phyloP scores from a whole-genome alignment of 53 echinoderm and acorn worm genomes.

The Holothuria scabra region DNA sequence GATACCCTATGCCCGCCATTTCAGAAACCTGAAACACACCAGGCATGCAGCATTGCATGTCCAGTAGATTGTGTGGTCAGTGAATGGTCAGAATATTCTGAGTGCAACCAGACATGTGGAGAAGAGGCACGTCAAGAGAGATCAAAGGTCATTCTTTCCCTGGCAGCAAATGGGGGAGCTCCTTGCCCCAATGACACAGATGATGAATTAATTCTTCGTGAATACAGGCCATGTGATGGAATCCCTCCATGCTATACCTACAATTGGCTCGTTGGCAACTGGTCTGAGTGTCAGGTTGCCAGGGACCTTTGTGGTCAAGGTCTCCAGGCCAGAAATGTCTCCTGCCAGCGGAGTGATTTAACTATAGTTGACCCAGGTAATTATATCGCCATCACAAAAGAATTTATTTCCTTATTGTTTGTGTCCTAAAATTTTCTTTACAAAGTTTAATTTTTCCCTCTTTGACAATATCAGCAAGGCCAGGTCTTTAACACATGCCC shows the following conservation, averaged over 20 bases:
- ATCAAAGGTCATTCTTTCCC: conserved; percentile 65
- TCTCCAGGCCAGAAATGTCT: conserved; percentile 77
- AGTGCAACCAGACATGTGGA: conserved; percentile 88
- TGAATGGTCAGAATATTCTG: conserved; percentile 79
- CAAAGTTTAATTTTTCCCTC: too few species aligned
- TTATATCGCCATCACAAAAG: too few species aligned
- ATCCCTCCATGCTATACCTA: conserved; percentile 82
- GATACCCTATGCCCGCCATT: conserved; percentile 63
- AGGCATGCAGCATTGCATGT: conserved; percentile 75
- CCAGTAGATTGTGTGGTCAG: conserved; percentile 88
- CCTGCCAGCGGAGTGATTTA: conserved; percentile 80
- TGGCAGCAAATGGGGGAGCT: conserved; percentile 68
- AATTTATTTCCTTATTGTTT: too few species aligned
- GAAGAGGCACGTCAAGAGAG: conserved; percentile 57
- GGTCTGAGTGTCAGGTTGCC: conserved; percentile 78
- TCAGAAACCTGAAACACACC: conserved; percentile 51
- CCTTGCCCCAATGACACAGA: conserved; percentile 74
- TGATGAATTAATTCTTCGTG: conserved; percentile 75
- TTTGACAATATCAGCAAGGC: too few species aligned
- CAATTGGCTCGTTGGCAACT: conserved; percentile 69
- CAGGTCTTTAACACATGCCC: too few species aligned
- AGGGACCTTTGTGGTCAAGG: conserved; percentile 83
- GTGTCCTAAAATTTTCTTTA: too few species aligned
- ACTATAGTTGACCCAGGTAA: conserved; percentile 75
- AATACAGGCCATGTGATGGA: conserved; percentile 54